phyloP scores from a whole-genome alignment of 2,888 invertebrate species.

The Ochropacha duplaris region DNA sequence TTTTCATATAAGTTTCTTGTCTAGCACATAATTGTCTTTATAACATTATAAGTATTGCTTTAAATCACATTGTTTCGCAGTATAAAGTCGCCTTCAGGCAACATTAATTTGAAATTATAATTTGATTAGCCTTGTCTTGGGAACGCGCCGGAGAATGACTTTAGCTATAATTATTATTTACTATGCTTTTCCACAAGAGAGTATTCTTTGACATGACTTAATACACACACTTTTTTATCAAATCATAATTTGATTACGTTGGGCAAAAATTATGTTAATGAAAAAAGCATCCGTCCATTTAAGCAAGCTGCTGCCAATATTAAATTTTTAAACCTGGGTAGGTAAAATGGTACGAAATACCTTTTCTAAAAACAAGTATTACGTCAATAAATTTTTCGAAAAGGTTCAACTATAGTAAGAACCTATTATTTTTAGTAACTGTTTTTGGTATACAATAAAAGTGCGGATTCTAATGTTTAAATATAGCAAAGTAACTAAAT shows the following conservation, averaged over 20 bases:
- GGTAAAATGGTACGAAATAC: no score
- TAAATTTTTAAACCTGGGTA: no score
- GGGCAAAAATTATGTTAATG: no score
- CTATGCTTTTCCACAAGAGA: conserved; percentile 33
- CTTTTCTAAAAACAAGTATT: no score
- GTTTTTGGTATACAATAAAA: no score
- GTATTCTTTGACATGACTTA: conserved; percentile 17
- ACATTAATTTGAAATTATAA: conserved; percentile 49
- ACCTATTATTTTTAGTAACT: no score
- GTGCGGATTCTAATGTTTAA: no score
- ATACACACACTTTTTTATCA: conserved; percentile 35
- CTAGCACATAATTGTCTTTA: conserved; percentile 4
- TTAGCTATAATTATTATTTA: conserved; percentile 51
- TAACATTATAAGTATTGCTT: conserved; percentile 36
- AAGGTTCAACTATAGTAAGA: no score
- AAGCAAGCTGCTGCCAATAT: no score
- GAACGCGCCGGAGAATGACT: conserved; percentile 29
- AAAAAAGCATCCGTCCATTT: no score
- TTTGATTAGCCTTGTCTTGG: conserved; percentile 54
- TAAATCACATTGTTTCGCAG: conserved; percentile 36
- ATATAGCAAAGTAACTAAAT: no score
- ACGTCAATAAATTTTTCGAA: no score
- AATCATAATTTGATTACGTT: conserved; percentile 66
- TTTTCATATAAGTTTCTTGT: background rate
- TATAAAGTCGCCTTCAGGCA: conserved; percentile 38